Percentiles rank a stretch among this genome's conserved stretches.
Evolutionary conservation across 2,113 vertebrate genomes (phyloP).

Genomic region (Ceuthmochares aereus): DNA sequence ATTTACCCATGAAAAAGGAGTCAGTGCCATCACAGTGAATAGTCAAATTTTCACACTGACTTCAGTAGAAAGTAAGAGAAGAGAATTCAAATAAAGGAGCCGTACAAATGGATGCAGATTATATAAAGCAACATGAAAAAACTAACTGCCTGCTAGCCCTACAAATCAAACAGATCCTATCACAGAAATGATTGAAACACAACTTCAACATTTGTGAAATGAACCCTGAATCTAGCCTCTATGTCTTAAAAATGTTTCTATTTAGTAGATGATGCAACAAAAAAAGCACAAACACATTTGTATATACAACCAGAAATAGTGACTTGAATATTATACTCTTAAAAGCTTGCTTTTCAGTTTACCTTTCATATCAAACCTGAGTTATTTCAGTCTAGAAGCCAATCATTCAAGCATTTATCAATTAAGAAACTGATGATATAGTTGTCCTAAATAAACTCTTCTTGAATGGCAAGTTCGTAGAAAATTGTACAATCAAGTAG

Average conservation of each 20-base stretch:
- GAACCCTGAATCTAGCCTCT: constrained; percentile 1
- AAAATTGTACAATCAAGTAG: background rate
- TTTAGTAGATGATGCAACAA: background rate
- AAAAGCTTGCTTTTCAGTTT: background rate
- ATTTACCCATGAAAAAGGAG: background rate
- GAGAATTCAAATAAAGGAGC: background rate
- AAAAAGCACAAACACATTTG: background rate
- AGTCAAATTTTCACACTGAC: background rate
- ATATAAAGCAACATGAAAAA: background rate
- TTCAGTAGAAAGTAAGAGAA: background rate
- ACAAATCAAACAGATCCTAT: background rate
- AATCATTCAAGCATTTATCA: background rate
- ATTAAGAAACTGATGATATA: background rate
- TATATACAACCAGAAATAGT: background rate
- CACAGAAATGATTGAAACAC: background rate
- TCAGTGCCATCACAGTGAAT: background rate
- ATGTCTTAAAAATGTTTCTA: background rate
- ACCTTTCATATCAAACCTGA: background rate
- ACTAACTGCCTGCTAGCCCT: background rate
- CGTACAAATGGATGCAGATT: background rate
- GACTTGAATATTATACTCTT: background rate
- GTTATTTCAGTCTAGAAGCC: background rate
- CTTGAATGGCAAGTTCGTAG: background rate
- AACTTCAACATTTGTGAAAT: constrained; percentile 1
- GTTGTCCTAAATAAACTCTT: background rate